Evolutionary conservation across 2,888 invertebrate species (phyloP).

Genomic region (Heliconius sara): DNA sequence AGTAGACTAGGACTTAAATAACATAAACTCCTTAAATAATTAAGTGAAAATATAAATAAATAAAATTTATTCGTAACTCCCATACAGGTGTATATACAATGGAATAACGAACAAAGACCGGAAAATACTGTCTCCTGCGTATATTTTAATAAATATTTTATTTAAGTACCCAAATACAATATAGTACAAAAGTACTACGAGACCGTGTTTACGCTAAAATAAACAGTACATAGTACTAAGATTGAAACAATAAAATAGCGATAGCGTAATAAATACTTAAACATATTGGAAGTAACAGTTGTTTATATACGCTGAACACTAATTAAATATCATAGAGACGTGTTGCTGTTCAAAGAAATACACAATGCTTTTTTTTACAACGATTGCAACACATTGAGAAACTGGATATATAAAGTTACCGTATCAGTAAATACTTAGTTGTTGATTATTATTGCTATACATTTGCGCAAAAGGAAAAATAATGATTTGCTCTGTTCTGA

Average conservation of each 20-base stretch:
- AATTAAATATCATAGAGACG: neutral
- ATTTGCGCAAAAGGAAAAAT: too few species aligned
- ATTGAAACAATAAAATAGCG: neutral
- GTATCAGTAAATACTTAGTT: too few species aligned
- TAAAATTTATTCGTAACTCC: too few species aligned
- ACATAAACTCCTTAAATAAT: too few species aligned
- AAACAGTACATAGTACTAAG: neutral
- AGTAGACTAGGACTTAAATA: too few species aligned
- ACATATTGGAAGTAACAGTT: neutral
- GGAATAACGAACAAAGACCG: neutral
- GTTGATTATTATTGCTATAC: too few species aligned
- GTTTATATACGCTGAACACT: neutral
- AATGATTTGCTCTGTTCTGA: too few species aligned
- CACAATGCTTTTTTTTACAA: neutral
- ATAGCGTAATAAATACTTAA: neutral
- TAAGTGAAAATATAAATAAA: too few species aligned
- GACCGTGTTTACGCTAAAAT: neutral
- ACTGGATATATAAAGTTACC: neutral
- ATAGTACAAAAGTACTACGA: neutral
- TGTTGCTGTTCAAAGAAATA: neutral
- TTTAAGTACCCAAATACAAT: neutral
- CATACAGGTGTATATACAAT: neutral
- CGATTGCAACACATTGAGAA: neutral
- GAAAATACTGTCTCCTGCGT: neutral
- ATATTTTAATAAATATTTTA: neutral